Evolutionary conservation across 2,113 vertebrate genomes (phyloP).

Genomic region (Nycticebus coucang): DNA sequence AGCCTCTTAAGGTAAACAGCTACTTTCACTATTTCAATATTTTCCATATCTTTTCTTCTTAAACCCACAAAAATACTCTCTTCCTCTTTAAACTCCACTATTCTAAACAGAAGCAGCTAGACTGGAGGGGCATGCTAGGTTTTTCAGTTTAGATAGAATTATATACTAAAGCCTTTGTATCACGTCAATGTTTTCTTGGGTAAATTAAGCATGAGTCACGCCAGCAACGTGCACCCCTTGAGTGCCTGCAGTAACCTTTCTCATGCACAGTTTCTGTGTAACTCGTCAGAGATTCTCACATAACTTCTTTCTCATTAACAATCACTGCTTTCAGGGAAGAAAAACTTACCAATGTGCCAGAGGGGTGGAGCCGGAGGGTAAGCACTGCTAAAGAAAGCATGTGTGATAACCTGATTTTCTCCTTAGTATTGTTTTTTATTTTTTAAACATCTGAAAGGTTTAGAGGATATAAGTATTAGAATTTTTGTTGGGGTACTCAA

Average conservation of each 20-base stretch:
- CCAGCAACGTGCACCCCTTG: not conserved
- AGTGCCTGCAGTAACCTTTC: not conserved
- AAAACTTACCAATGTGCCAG: not conserved
- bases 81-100: not conserved
- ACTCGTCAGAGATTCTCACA: not conserved
- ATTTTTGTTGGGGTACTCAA: not conserved
- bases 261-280: not conserved
- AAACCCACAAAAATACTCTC: not conserved
- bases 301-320: not conserved
- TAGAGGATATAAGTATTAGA: not conserved
- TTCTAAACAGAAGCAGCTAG: not conserved
- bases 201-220: not conserved
- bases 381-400: not conserved
- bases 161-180: not conserved
- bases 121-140: not conserved
- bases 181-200: not conserved
- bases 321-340: not conserved
- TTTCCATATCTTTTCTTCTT: not conserved
- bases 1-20: not conserved
- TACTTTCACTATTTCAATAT: not conserved
- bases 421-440: not conserved
- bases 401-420: not conserved
- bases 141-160: not conserved
- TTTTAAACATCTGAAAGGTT: not conserved
- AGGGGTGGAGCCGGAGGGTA: rapidly evolving